These are phyloP conservation scores for Columba guinea DNA, from an alignment of 2,797 vertebrate species.

Conservation along the genomic window DNA sequence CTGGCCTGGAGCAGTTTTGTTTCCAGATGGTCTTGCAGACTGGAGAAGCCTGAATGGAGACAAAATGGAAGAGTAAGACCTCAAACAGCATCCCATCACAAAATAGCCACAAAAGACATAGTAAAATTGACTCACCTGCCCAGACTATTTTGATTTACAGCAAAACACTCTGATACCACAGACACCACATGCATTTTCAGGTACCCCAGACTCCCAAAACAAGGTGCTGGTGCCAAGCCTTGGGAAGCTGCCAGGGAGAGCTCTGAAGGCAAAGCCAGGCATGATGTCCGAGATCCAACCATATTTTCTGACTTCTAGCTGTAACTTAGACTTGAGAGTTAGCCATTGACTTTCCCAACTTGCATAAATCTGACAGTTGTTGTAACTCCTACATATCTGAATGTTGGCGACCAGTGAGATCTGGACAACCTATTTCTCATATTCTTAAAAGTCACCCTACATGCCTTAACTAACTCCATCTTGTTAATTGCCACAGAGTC, in stretches of 20 bases:
- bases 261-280: not conserved
- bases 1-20: not conserved
- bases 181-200: not conserved
- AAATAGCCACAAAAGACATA: not conserved
- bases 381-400: not conserved
- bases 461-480: not conserved
- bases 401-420: not conserved
- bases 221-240: accelerated
- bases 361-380: not conserved
- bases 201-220: not conserved
- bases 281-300: not conserved
- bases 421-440: not conserved
- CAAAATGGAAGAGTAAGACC: not conserved
- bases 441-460: not conserved
- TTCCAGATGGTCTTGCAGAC: not conserved
- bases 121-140: not conserved
- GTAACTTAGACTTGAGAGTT: not conserved
- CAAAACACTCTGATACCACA: not conserved
- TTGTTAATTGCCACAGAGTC: not conserved
- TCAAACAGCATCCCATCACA: not conserved
- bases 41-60: not conserved
- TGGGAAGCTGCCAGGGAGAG: not conserved
- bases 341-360: not conserved
- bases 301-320: not conserved
- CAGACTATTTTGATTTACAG: not conserved